Evolutionary conservation across 2,888 invertebrate species (phyloP).

Genomic region (Drosophila helvetica): DNA sequence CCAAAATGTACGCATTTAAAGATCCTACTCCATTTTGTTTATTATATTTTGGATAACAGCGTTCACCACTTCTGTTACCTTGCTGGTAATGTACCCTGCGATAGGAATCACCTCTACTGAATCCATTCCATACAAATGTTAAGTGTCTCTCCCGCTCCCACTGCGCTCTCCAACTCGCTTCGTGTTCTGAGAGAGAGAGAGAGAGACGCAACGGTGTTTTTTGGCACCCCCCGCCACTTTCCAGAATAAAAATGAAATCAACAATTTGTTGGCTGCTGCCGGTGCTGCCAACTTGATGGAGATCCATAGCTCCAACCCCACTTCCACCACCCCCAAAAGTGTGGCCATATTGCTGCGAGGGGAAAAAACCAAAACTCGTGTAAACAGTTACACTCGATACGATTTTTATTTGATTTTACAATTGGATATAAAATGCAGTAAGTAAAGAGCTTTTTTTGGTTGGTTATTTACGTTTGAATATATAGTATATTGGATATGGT

Average conservation of each 20-base stretch:
- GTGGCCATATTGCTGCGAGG: slow-evolving; percentile 22
- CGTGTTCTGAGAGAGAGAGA: neutral
- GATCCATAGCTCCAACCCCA: neutral
- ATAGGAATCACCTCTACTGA: neutral
- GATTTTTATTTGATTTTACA: slow-evolving; percentile 1
- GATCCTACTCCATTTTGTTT: too few species aligned
- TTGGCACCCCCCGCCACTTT: slow-evolving; percentile 6
- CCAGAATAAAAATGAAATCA: slow-evolving; percentile 51
- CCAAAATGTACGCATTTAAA: too few species aligned
- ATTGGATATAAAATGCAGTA: slow-evolving; percentile 10
- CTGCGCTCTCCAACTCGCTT: slow-evolving; percentile 6
- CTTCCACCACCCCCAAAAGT: neutral
- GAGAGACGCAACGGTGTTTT: neutral
- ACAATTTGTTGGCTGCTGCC: slow-evolving; percentile 51
- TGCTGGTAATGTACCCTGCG: neutral
- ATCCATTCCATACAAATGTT: neutral
- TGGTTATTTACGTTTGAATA: slow-evolving; percentile 26
- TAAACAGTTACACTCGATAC: neutral
- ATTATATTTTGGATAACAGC: neutral
- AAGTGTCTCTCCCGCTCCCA: neutral
- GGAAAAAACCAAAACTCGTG: neutral
- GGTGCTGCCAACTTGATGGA: slow-evolving; percentile 36
- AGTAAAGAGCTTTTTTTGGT: slow-evolving; percentile 4
- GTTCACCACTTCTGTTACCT: neutral
- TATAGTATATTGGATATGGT: slow-evolving; percentile 27